phyloP scores from a whole-genome alignment of 1,140 invertebrate genomes.

The Drosophila persimilis region DNA sequence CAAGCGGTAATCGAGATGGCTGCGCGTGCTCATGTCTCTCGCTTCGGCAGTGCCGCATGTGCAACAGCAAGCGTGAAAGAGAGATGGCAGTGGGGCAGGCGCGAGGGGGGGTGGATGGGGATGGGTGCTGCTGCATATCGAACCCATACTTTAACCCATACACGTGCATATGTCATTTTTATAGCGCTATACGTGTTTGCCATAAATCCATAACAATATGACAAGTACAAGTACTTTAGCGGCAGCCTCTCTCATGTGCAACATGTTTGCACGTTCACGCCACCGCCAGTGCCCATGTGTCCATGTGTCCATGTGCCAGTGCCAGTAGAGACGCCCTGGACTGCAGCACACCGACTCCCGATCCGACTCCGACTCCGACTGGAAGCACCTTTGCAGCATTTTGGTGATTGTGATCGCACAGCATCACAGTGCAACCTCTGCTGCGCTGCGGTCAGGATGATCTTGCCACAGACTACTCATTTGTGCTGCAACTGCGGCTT shows the following conservation, averaged over 20 bases:
- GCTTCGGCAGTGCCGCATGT: conserved; percentile 24
- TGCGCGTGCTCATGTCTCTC: conserved; percentile 70
- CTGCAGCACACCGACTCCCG: conserved; percentile 9
- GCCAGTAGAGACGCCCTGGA: conserved; percentile 52
- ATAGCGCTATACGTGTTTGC: conserved; percentile 79
- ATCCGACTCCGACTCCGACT: conserved; percentile 26
- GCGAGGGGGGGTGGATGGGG: not conserved
- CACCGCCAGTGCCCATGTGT: conserved; percentile 33
- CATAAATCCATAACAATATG: conserved; percentile 83
- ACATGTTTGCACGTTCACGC: conserved; percentile 81
- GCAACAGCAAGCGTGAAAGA: conserved; percentile 42
- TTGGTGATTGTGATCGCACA: conserved; percentile 68
- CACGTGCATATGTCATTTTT: conserved; percentile 80
- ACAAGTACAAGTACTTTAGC: conserved; percentile 83
- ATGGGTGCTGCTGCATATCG: conserved; percentile 36
- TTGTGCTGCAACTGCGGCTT: conserved; percentile 57
- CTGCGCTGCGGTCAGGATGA: conserved; percentile 51
- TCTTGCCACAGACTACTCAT: conserved; percentile 57
- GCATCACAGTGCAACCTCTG: conserved; percentile 14
- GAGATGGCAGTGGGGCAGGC: not conserved
- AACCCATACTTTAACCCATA: conserved; percentile 60
- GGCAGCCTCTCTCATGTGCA: conserved; percentile 81
- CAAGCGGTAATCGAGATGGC: conserved; percentile 40
- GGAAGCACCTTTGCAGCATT: conserved; percentile 49
- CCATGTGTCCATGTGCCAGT: not conserved